Base-by-base conservation (phyloP, 1,140 invertebrate species). In the Diorhabda carinulata region DNA sequence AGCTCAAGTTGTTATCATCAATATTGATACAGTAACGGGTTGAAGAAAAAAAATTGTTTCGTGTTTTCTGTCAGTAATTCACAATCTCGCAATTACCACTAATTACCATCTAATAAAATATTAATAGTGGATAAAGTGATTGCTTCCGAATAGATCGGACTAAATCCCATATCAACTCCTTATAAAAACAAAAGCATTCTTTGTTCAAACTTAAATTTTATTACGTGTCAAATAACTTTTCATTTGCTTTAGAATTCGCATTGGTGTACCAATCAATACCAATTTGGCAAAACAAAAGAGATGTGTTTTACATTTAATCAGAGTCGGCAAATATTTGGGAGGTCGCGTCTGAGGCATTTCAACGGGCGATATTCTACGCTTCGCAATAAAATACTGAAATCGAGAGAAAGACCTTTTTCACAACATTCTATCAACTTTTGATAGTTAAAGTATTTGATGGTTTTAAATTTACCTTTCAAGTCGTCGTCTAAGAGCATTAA, bases 171-270 rank as follows among this genome's bases (percentile, higher is more conserved):
- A 25, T 25, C 25, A 25, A 25, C 25, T 25, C 25, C 25, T 25
- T 25, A 25, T 25, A 25, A 25, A 25, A 25, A 25, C 25, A 25
- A 25, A 25, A 25, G 25, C 1, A 25, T 25, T 25, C 25, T 25
- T 25, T 25, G 47, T 52, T n/a, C 6, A 3, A 52, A 52, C 47
- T n/a, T 8, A 52, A 52, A 62, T 62, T 62, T 62, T 62, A 62
- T 62, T 47, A 62, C 7, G 41, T 62, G 61, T 62, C 61, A 62
- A 43, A 62, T 62, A 62, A 62, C 61, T 62, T 62, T 62, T 44
- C 61, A 62, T 62, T 62, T 44, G 61, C 61, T 10, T 2, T 44
- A n/a, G 61, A 62, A 44, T 42, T 62, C 43, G 41, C 61, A 6
- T 25, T 6, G 47, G 43, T n/a, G 61, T 43, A 47, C 41, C 43